Evolutionary conservation across 1,140 invertebrate species (phyloP), one percentile per base, ranked within the genome.

Genomic region (Eupeodes corollae): DNA sequence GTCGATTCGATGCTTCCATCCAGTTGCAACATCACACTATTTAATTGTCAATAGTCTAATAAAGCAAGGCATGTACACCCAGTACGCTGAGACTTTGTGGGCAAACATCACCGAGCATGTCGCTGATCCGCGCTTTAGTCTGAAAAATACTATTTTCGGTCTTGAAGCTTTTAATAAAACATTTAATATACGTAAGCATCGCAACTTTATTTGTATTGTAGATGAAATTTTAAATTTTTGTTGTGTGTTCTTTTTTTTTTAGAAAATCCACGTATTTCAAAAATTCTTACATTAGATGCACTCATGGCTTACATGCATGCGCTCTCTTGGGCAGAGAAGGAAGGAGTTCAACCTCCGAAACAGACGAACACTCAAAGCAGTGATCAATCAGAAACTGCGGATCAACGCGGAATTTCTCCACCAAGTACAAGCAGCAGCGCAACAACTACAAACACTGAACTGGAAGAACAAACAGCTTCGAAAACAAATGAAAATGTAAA

Each of bases 11-110:
- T 61, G 56, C 13, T 44, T 47, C 13, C 31, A 51, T n/a, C 65
- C 66, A 0, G 41, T 61, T 43, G 26, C 55, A 46, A 51, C 26
- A 10, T 56, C 65, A 9, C 59, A 68, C 31, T 63, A 67, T 46
- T 44, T 68, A 14, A 58, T 68, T 12, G 65, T 68, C 0, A 68
- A 67, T 19, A 68, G 66, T 16, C 54, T 68, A 0, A 59, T 68
- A 15, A 67, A 68, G 44, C 66, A 68, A 49, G 66, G 62, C 33
- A 68, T 68, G 65, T 68, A 68, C 44, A 68, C 66, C 9, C 66
- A 68, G 40, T 63, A 46, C 31, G 66, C 66, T 1, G 66, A 68
- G 45, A 56, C 56, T 0, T 32, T 68, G 40, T 68, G 62, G 58
- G 55, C 40, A 10, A 60, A 62, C 39, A 55, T 68, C 1, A 63